Conservation (phyloP, 2,888 invertebrate genomes). For the Elysia crispata region DNA sequence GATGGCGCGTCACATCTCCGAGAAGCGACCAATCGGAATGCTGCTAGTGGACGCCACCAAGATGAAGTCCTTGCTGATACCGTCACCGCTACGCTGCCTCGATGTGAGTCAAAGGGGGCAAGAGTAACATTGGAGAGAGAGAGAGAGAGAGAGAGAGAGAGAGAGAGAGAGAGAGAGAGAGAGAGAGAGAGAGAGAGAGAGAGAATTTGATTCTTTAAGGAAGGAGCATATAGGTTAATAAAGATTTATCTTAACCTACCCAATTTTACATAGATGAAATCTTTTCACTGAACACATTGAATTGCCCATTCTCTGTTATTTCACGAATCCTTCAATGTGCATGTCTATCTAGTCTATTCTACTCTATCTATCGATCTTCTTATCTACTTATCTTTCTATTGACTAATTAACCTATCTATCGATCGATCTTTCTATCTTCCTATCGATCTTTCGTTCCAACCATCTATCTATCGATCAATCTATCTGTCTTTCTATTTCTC, state of each 20-base stretch:
- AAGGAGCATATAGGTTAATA: too few species aligned
- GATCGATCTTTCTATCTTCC: neutral
- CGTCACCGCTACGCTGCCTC: slow-evolving; percentile 85
- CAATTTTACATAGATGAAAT: too few species aligned
- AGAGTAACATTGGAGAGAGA: neutral
- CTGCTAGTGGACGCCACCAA: slow-evolving; percentile 84
- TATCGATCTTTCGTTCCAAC: neutral
- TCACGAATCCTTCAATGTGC: too few species aligned
- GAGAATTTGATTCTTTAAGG: too few species aligned
- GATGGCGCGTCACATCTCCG: slow-evolving; percentile 83
- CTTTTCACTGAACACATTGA: too few species aligned
- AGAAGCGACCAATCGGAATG: slow-evolving; percentile 85
- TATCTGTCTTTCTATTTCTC: neutral
- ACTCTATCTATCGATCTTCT: too few species aligned
- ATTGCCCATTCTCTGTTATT: too few species aligned
- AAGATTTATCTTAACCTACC: too few species aligned
- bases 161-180: neutral
- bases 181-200: too few species aligned
- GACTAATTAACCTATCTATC: neutral
- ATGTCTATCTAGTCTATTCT: too few species aligned
- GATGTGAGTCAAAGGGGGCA: slow-evolving; percentile 77
- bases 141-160: slow-evolving; percentile 2
- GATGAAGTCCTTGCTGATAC: slow-evolving; percentile 85
- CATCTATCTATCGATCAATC: neutral
- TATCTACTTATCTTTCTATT: too few species aligned